These are phyloP conservation scores for Rousettus madagascariensis DNA, from an alignment of 2,797 vertebrate species.

Conservation along the genomic window DNA sequence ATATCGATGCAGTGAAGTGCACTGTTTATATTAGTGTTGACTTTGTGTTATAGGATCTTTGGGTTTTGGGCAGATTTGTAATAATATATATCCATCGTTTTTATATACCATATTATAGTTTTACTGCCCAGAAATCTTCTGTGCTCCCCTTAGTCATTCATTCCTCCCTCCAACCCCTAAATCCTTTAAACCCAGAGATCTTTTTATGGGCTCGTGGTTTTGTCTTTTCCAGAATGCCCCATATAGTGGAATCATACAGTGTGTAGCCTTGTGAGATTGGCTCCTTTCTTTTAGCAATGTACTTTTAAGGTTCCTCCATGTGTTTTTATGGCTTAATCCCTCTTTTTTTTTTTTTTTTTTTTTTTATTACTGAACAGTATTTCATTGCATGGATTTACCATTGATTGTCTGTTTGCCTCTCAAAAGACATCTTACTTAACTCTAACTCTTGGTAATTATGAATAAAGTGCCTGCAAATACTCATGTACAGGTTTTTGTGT, in stretches of 20 bases:
- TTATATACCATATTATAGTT: background rate
- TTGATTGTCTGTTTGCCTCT: background rate
- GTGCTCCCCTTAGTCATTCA: background rate
- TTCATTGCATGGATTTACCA: background rate
- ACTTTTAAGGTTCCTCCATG: background rate
- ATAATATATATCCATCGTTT: background rate
- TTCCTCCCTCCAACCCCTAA: background rate
- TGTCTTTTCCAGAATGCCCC: background rate
- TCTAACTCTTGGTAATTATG: background rate
- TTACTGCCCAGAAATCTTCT: background rate
- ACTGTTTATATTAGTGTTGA: background rate
- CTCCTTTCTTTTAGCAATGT: background rate
- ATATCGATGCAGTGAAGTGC: background rate
- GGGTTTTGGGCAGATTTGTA: background rate
- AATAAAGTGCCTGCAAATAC: background rate
- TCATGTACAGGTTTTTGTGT: background rate
- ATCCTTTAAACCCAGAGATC: background rate
- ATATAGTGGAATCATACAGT: background rate
- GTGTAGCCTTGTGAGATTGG: background rate
- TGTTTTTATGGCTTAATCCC: background rate
- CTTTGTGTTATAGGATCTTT: background rate
- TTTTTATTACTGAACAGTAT: background rate
- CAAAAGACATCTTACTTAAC: background rate
- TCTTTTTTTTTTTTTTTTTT: too few species aligned
- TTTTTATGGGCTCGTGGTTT: background rate